These are phyloP conservation scores for Acrossocheilus wenchowensis DNA, from an alignment of 2,797 vertebrate species.

Conservation along the genomic window DNA sequence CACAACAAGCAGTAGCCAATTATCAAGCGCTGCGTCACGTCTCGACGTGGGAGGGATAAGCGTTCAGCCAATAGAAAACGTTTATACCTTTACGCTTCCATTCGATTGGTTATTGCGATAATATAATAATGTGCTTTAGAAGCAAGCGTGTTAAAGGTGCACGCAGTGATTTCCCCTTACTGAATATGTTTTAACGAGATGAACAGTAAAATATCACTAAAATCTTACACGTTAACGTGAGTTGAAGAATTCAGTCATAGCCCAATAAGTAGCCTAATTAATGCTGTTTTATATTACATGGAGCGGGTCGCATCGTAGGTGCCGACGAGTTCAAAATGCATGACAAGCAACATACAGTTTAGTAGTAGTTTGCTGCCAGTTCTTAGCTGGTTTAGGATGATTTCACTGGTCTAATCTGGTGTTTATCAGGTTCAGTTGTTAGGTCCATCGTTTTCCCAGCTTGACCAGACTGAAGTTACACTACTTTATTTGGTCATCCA, in stretches of 20 bases:
- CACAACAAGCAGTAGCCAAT: constrained; percentile 48
- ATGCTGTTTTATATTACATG: not conserved
- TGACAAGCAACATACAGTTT: not conserved
- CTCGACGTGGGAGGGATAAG: not conserved
- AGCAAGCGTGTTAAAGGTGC: not conserved
- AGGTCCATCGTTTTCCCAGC: not conserved
- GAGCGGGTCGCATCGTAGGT: not conserved
- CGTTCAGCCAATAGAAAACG: constrained; percentile 26
- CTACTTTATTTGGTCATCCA: not conserved
- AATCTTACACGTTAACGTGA: not conserved
- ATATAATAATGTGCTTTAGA: not conserved
- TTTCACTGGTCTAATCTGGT: not conserved
- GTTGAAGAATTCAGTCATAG: not conserved
- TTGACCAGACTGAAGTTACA: not conserved
- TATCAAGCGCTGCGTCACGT: constrained; percentile 16
- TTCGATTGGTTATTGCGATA: constrained; percentile 4
- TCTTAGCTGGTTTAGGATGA: not conserved
- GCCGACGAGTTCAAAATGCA: not conserved
- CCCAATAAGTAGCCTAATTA: not conserved
- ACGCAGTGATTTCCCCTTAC: not conserved
- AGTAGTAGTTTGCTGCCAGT: not conserved
- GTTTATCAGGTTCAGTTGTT: not conserved
- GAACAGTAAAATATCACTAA: not conserved
- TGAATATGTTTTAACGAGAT: not conserved
- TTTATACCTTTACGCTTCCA: not conserved